Base-by-base conservation (phyloP, 2,113 vertebrate genomes). In the Hoplias malabaricus region DNA sequence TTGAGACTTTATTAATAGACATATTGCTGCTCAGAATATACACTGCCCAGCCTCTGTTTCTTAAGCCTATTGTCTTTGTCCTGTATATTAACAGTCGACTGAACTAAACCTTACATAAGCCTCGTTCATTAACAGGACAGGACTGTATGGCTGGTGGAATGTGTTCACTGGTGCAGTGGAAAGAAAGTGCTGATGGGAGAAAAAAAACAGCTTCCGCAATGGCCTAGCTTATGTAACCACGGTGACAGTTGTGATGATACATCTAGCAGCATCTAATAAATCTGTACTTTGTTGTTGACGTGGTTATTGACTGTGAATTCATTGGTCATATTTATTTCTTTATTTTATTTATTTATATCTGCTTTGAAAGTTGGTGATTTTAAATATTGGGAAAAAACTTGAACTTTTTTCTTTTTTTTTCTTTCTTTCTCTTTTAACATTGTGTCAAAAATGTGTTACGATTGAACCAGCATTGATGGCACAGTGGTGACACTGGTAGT, bases 171-270 rank as follows among this genome's bases (percentile, higher is more conserved):
- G 46, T 75, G 62, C 48, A 54, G 36, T 10, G 16, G n/a, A 16
- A 34, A 67, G n/a, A 63, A 76, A 65, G 63, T 75, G 33, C 73
- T 75, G 73, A 67, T 75, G 46, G 23, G 34, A 23, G 69, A 36
- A 11, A 12, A 3, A 63, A 33, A 33, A 5, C 14, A 36, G 29
- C 40, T 16, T 27, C 68, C 46, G 33, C 33, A 59, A 34, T 48
- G 33, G 46, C 5, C 0, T 8, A 10, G 12, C 27, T 54, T 79
- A 57, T 46, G 61, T 73, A 79, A 79, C 21, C 31, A 38, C 23
- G 14, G 50, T 57, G 31, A 71, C 46, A 23, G 53, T 56, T 16
- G 11, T 69, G 50, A 78, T 50, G 40, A 57, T 48, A n/a, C n/a
- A n/a, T n/a, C n/a, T n/a, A n/a, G n/a, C n/a, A n/a, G n/a, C n/a